These are phyloP conservation scores for Azemiops feae DNA, from an alignment of 2,113 vertebrate species.

Conservation along the genomic window DNA sequence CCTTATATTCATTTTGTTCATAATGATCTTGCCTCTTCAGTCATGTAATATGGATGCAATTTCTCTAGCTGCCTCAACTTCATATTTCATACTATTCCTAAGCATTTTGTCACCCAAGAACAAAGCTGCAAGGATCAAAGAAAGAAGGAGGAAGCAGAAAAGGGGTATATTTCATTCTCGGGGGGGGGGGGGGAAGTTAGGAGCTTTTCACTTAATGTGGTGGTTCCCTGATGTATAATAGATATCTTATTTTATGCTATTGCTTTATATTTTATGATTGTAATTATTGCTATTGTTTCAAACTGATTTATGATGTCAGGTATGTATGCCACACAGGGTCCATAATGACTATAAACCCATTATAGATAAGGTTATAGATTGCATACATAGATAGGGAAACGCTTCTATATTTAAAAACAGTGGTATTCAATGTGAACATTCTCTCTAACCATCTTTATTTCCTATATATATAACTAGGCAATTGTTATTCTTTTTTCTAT, in stretches of 20 bases:
- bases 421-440: not conserved
- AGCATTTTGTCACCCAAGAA: not conserved
- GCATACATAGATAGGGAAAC: not conserved
- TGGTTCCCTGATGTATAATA: not conserved
- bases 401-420: not conserved
- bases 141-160: not conserved
- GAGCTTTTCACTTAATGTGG: not conserved
- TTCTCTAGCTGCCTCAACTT: not conserved
- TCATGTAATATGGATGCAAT: not conserved
- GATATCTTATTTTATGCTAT: not conserved
- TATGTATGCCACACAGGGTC: not conserved
- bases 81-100: not conserved
- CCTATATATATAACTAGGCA: not conserved
- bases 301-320: not conserved
- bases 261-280: not conserved
- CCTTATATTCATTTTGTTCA: not conserved
- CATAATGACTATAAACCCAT: not conserved
- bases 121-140: not conserved
- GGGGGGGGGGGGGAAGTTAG: not conserved
- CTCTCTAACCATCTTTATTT: not conserved
- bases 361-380: not conserved
- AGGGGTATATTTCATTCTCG: not conserved
- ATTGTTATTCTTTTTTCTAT: not conserved
- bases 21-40: not conserved
- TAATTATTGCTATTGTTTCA: not conserved